Base-by-base conservation (phyloP, 2,888 invertebrate species). In the Pediacus dermestoides region DNA sequence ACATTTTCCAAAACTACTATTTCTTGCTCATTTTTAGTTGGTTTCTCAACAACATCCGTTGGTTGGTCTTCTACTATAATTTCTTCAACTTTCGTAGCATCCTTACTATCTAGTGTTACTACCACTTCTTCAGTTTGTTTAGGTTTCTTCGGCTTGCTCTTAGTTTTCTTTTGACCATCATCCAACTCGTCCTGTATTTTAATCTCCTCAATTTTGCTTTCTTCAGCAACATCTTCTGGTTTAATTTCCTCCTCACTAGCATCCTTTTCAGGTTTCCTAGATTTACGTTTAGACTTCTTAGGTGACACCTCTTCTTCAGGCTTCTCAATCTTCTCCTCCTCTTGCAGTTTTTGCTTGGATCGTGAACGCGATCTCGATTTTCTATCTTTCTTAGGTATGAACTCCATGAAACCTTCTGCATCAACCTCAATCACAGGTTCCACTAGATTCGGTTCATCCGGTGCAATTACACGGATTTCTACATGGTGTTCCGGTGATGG, bases 311-410 rank as follows among this genome's bases (percentile, higher is more conserved):
- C 14, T 11, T 28, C 10, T 14, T 42, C 41, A 32, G 22, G 16
- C 10, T 16, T 16, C 4, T 30, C 40, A 18, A n/a, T 30, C 39
- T 16, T 16, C 28, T 32, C 30, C 18, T 22, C 21, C 26, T 13
- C 8, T 3, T 28, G 13, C 3, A 3, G 4, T 3, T 13, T 23
- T 23, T 23, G 28, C 21, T 31, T n/a, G 27, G 71, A 71, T 40
- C 73, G 72, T 8, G 78, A 77, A 31, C 73, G 68, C 1, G 80
- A 80, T 37, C 77, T 71, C 27, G 74, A 71, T 45, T 73, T 66
- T 57, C 72, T 67, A 48, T 64, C 69, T 60, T 72, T 70, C 27
- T 46, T 52, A 3, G 50, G 41, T 27, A 74, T 71, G 22, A 73
- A 55, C 57, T 74, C 73, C 40, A 73, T 66, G 50, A 75, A 74